Evolutionary conservation across 2,113 vertebrate species (phyloP).

Genomic region (Atractosteus spatula): DNA sequence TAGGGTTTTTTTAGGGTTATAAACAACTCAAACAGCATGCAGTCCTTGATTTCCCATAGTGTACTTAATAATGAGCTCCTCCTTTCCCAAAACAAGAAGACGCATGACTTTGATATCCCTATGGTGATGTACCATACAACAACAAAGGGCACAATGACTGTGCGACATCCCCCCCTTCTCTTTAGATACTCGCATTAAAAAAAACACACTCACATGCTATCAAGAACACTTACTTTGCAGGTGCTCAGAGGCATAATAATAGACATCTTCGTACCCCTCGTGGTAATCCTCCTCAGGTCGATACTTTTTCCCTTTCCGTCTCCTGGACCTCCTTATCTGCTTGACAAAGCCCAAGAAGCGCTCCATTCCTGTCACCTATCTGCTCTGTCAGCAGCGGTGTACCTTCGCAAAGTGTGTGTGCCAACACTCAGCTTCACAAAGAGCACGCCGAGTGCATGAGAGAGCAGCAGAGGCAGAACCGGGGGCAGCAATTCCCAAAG

Average conservation of each 20-base stretch:
- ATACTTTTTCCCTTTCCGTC: conserved; percentile 95
- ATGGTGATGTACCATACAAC: background rate
- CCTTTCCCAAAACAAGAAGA: background rate
- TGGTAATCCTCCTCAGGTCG: conserved; percentile 97
- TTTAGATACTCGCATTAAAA: background rate
- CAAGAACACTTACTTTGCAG: conserved; percentile 76
- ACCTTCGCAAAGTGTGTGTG: conserved; percentile 34
- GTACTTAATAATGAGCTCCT: no score
- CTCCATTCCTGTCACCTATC: conserved; percentile 70
- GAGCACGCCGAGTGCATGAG: background rate
- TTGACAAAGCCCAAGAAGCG: conserved; percentile 91
- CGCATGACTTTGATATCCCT: background rate
- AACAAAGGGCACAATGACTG: conserved; percentile 16
- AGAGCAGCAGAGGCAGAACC: background rate
- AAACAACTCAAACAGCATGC: no score
- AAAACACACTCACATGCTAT: conserved; percentile 1
- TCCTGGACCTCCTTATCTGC: conserved; percentile 84
- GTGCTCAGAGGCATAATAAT: conserved; percentile 92
- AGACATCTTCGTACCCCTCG: conserved; percentile 96
- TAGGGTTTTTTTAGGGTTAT: no score
- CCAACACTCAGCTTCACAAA: no score
- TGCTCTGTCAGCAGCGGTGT: conserved; percentile 24
- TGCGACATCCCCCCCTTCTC: background rate
- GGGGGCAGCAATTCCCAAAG: background rate
- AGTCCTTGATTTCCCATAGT: no score